A percentile compares a stretch with the other conserved stretches of the same genome.
Evolutionary conservation across 37 sponge, comb jelly and placozoan genomes (phyloP).

Genomic region (Aplysina aerophoba): DNA sequence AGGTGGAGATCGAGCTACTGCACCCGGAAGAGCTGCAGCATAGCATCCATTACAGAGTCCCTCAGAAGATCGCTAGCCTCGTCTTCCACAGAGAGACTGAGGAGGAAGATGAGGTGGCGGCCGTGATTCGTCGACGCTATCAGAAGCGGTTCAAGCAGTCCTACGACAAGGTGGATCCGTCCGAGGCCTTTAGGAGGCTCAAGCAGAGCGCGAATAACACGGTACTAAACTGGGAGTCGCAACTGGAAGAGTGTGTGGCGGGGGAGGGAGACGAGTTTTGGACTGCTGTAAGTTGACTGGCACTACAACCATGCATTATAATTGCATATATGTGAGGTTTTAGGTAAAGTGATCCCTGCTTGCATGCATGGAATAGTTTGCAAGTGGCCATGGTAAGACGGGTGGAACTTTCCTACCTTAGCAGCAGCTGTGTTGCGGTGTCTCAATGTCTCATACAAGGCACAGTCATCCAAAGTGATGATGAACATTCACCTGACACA

Average conservation of each 20-base stretch:
- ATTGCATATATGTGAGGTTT: neutral
- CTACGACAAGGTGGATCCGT: neutral
- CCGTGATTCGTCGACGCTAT: neutral
- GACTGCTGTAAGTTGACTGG: neutral
- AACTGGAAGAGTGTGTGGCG: conserved; percentile 24
- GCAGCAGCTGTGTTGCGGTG: too few species aligned
- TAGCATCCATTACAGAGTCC: neutral
- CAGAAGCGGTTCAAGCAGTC: conserved; percentile 2
- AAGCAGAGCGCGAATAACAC: neutral
- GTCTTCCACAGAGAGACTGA: neutral
- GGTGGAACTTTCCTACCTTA: too few species aligned
- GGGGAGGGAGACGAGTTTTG: conserved; percentile 35
- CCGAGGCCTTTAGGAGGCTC: conserved; percentile 13
- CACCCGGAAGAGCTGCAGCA: too few species aligned
- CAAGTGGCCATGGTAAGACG: too few species aligned
- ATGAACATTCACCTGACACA: too few species aligned
- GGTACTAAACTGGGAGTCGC: conserved; percentile 18
- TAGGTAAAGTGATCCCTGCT: too few species aligned
- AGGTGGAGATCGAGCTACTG: too few species aligned
- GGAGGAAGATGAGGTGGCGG: neutral
- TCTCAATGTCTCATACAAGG: too few species aligned
- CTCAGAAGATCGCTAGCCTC: neutral
- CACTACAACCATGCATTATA: too few species aligned
- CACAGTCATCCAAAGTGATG: too few species aligned
- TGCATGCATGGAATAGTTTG: too few species aligned